A percentile compares a stretch with the other conserved stretches of the same genome.
These are phyloP conservation scores for Glaucopsyche alexis DNA, from an alignment of 2,888 invertebrate genomes.

Conservation along the genomic window DNA sequence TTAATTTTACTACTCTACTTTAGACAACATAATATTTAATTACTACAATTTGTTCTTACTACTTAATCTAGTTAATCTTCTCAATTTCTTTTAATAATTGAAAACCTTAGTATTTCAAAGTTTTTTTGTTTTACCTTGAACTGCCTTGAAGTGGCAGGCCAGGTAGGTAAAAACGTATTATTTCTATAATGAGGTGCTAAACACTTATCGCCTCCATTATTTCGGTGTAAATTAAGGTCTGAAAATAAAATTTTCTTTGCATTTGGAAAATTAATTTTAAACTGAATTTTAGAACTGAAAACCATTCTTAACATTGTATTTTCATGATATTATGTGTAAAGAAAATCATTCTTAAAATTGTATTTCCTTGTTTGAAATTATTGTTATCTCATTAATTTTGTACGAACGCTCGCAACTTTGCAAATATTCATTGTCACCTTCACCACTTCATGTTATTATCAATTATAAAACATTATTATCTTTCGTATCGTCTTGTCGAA, in stretches of 20 bases:
- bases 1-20: too few species aligned
- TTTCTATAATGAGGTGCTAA: constrained; percentile 13
- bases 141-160: neutral
- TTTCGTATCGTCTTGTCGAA: constrained; percentile 9
- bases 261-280: neutral
- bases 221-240: neutral
- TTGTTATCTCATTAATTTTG: neutral
- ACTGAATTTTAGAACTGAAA: too few species aligned
- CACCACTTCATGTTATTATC: constrained; percentile 15
- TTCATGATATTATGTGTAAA: too few species aligned
- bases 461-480: constrained; percentile 25
- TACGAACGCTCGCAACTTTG: neutral
- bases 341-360: neutral
- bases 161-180: neutral
- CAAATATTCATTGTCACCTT: constrained; percentile 27
- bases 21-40: too few species aligned
- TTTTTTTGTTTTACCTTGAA: neutral
- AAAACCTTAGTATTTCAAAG: neutral
- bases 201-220: neutral
- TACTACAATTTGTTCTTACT: too few species aligned
- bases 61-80: too few species aligned
- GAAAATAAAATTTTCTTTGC: neutral
- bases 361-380: neutral
- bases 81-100: too few species aligned
- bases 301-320: neutral